Evolutionary conservation across 2,113 vertebrate genomes (phyloP).

Genomic region (Chaenogobius annularis): DNA sequence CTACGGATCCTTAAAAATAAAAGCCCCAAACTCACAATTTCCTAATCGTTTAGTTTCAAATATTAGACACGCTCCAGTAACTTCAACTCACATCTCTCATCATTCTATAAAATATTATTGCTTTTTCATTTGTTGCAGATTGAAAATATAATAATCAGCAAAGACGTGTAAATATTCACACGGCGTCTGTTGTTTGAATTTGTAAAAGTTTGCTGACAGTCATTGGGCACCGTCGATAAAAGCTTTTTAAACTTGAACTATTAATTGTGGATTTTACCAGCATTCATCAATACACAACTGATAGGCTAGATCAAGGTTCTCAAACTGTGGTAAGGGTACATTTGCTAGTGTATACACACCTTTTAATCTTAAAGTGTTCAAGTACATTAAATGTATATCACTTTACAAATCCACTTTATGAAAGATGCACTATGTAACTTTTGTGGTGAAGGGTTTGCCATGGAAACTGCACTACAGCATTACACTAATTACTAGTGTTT

Average conservation of each 20-base stretch:
- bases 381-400: too few species aligned
- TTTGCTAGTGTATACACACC: too few species aligned
- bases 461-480: too few species aligned
- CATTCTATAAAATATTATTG: conserved; percentile 7
- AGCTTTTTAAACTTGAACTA: conserved; percentile 30
- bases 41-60: conserved; percentile 49
- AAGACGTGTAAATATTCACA: conserved; percentile 17
- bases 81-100: conserved; percentile 37
- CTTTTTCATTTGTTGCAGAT: conserved; percentile 17
- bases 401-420: too few species aligned
- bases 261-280: not conserved
- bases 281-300: too few species aligned
- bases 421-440: too few species aligned
- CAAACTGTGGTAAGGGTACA: too few species aligned
- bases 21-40: conserved; percentile 39
- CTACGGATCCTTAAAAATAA: conserved; percentile 32
- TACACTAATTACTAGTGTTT: too few species aligned
- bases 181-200: conserved; percentile 56
- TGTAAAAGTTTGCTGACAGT: conserved; percentile 24
- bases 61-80: conserved; percentile 40
- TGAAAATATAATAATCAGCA: conserved; percentile 33
- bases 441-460: too few species aligned
- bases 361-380: too few species aligned
- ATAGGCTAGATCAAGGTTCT: too few species aligned
- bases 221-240: conserved; percentile 15